Evolutionary conservation across 2,888 invertebrate species (phyloP).

Genomic region (Caenorhabditis panamensis): DNA sequence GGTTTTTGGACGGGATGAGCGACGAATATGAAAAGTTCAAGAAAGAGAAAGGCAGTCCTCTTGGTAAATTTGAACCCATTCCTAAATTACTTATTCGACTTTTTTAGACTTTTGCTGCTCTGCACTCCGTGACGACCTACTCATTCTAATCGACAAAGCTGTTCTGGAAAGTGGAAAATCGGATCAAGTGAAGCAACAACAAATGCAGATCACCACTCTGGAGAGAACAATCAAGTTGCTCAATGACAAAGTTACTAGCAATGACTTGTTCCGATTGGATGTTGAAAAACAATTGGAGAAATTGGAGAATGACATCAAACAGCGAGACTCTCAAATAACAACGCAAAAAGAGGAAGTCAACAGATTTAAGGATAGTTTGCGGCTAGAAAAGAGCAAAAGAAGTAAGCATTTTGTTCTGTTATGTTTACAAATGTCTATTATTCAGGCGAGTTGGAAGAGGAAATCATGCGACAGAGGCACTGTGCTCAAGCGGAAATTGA

Average conservation of each 20-base stretch:
- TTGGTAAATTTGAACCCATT: slow-evolving; percentile 12
- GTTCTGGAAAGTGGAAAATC: slow-evolving; percentile 34
- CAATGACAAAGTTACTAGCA: slow-evolving; percentile 47
- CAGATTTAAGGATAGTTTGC: slow-evolving; percentile 30
- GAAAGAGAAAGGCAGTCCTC: slow-evolving; percentile 11
- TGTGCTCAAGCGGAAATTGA: slow-evolving; percentile 55
- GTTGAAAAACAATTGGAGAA: slow-evolving; percentile 29
- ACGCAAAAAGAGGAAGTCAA: slow-evolving; percentile 43
- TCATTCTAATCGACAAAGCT: slow-evolving; percentile 37
- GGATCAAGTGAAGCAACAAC: slow-evolving; percentile 44
- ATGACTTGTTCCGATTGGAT: slow-evolving; percentile 39
- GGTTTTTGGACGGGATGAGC: slow-evolving; percentile 47
- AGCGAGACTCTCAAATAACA: slow-evolving; percentile 17
- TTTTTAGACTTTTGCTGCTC: slow-evolving; percentile 50
- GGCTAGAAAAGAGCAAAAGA: slow-evolving; percentile 39
- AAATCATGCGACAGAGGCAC: slow-evolving; percentile 39
- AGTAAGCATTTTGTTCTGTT: too few relatives aligned
- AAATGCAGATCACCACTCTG: slow-evolving; percentile 39
- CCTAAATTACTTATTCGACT: neutral
- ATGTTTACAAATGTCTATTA: neutral
- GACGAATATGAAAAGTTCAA: slow-evolving; percentile 51
- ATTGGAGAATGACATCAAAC: slow-evolving; percentile 19
- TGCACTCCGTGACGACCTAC: slow-evolving; percentile 35
- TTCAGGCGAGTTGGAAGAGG: slow-evolving; percentile 51
- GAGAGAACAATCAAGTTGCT: slow-evolving; percentile 35